phyloP scores from a whole-genome alignment of 2,113 vertebrate species.

The Sminthopsis crassicaudata region DNA sequence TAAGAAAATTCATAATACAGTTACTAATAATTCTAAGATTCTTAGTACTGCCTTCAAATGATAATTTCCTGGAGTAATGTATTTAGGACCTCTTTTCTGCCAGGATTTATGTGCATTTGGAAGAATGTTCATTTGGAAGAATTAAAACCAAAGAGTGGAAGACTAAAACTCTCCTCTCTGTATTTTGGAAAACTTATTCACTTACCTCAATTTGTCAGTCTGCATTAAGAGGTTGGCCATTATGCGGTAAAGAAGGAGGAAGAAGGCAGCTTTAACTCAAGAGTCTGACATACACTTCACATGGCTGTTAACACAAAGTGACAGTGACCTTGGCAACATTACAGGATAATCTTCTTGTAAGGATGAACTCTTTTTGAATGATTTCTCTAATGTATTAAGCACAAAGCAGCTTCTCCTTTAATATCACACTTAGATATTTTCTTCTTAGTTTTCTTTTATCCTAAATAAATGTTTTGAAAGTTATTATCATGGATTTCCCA shows the following conservation, averaged over 20 bases:
- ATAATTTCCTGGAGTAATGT: slow-evolving; percentile 64
- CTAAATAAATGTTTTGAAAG: slow-evolving; percentile 59
- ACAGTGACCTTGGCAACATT: slow-evolving; percentile 74
- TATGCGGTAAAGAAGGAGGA: slow-evolving; percentile 50
- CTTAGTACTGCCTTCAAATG: slow-evolving; percentile 56
- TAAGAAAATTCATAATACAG: slow-evolving; percentile 52
- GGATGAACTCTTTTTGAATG: slow-evolving; percentile 68
- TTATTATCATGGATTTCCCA: slow-evolving; percentile 25
- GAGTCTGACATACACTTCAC: slow-evolving; percentile 58
- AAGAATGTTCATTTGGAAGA: slow-evolving; percentile 68
- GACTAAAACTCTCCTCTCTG: slow-evolving; percentile 64
- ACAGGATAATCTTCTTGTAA: slow-evolving; percentile 58
- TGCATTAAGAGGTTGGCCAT: slow-evolving; percentile 61
- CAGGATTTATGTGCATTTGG: slow-evolving; percentile 58
- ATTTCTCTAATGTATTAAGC: slow-evolving; percentile 55
- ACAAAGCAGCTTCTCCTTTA: slow-evolving; percentile 49
- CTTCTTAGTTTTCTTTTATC: slow-evolving; percentile 65
- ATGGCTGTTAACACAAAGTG: slow-evolving; percentile 70
- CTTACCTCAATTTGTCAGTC: slow-evolving; percentile 71
- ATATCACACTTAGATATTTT: slow-evolving; percentile 32
- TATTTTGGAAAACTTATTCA: slow-evolving; percentile 62
- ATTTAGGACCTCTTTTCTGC: slow-evolving; percentile 64
- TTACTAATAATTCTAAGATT: slow-evolving; percentile 58
- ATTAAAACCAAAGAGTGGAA: slow-evolving; percentile 61
- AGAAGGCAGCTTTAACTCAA: slow-evolving; percentile 60